These are phyloP conservation scores for Sarcophaga rosellei DNA, from an alignment of 2,888 invertebrate genomes.

Conservation along the genomic window DNA sequence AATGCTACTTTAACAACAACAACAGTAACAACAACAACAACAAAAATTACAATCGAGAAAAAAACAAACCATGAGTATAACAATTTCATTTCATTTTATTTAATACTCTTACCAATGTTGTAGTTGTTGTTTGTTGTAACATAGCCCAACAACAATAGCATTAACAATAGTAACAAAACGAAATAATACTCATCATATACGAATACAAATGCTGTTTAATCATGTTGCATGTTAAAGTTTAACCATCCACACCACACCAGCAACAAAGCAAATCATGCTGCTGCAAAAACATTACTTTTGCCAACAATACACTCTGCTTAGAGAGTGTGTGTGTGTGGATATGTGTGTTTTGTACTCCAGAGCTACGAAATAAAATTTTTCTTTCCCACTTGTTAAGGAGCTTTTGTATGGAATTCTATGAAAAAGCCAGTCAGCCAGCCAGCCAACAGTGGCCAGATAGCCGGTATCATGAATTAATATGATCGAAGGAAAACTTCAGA, in stretches of 20 bases:
- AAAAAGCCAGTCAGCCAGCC: too few species aligned
- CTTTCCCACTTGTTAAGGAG: too few species aligned
- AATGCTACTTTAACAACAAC: constrained; percentile 3
- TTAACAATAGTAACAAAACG: background rate
- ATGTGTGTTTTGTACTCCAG: background rate
- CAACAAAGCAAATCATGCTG: constrained; percentile 17
- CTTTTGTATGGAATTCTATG: too few species aligned
- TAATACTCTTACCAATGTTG: constrained; percentile 9
- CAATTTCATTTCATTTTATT: background rate
- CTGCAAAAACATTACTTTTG: background rate
- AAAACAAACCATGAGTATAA: background rate
- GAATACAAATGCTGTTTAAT: constrained; percentile 30
- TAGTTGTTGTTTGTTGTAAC: constrained; percentile 26
- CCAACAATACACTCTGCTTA: too few species aligned
- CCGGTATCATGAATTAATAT: background rate
- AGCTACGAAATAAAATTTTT: background rate
- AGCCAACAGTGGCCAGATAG: too few species aligned
- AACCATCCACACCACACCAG: constrained; percentile 31
- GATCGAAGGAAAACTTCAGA: constrained; percentile 37
- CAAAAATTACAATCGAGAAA: background rate
- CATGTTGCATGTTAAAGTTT: constrained; percentile 63
- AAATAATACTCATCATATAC: constrained; percentile 16
- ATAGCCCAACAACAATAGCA: constrained; percentile 43
- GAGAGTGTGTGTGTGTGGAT: background rate
- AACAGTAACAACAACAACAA: background rate